Evolutionary conservation across 2,888 invertebrate genomes (phyloP).

Genomic region (Oligia fasciuncula): DNA sequence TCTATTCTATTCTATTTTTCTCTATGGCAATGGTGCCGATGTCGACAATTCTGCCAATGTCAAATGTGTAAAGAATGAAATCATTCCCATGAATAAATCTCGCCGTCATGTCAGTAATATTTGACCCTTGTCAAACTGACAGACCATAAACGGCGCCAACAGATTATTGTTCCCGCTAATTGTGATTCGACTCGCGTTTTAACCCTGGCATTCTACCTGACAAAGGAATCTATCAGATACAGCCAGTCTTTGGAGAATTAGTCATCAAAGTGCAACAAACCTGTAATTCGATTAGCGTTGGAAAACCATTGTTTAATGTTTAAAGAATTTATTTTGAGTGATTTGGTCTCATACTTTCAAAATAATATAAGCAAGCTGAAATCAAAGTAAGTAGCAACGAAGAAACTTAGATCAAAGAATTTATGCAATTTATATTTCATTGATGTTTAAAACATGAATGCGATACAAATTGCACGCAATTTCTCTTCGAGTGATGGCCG

Average conservation of each 20-base stretch:
- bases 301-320: not conserved
- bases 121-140: slow-evolving; percentile 60
- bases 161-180: slow-evolving; percentile 51
- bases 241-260: slow-evolving; percentile 38
- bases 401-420: slow-evolving; percentile 32
- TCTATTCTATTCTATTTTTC: too few relatives aligned
- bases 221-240: slow-evolving; percentile 49
- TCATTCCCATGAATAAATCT: slow-evolving; percentile 33
- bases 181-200: slow-evolving; percentile 49
- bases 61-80: slow-evolving; percentile 33
- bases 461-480: slow-evolving; percentile 51
- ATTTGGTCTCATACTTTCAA: not conserved
- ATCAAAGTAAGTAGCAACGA: slow-evolving; percentile 6
- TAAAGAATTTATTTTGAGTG: not conserved
- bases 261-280: slow-evolving; percentile 51
- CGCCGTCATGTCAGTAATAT: slow-evolving; percentile 29
- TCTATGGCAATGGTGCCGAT: too few relatives aligned
- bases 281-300: slow-evolving; percentile 11
- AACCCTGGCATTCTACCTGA: slow-evolving; percentile 43
- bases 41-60: too few relatives aligned
- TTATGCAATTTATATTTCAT: slow-evolving; percentile 42
- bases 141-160: slow-evolving; percentile 47
- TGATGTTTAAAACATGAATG: slow-evolving; percentile 54
- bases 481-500: slow-evolving; percentile 43
- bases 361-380: not conserved